Evolutionary conservation across 1,140 invertebrate species (phyloP).

Genomic region (Cheumatopsyche charites): DNA sequence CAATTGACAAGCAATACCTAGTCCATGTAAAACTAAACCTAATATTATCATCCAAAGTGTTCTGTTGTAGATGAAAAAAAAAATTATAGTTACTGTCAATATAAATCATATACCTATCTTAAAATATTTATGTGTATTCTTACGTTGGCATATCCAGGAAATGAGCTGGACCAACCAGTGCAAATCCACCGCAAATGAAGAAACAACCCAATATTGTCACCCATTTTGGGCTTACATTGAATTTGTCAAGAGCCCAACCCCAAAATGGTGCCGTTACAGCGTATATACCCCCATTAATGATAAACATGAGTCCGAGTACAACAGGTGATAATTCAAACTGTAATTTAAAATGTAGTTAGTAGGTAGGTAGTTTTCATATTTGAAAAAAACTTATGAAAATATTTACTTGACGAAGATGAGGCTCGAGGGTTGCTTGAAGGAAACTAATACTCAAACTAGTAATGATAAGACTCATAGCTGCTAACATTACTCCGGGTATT

Average conservation of each 20-base stretch:
- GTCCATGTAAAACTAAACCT: constrained; percentile 76
- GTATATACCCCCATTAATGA: constrained; percentile 86
- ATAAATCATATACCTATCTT: no score
- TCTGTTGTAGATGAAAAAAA: constrained; percentile 63
- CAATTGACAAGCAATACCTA: constrained; percentile 80
- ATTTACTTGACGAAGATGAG: constrained; percentile 74
- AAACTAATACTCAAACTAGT: constrained; percentile 84
- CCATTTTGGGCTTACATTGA: constrained; percentile 67
- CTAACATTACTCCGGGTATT: constrained; percentile 72
- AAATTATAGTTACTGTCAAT: constrained; percentile 28
- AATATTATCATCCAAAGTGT: constrained; percentile 70
- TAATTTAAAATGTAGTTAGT: constrained; percentile 7
- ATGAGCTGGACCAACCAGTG: constrained; percentile 76
- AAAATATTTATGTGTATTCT: constrained; percentile 49
- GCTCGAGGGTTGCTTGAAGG: constrained; percentile 80
- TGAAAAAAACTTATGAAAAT: neutral
- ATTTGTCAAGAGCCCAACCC: constrained; percentile 80
- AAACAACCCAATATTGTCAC: constrained; percentile 71
- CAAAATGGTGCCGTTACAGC: constrained; percentile 80
- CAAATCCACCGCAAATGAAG: constrained; percentile 71
- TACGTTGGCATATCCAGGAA: constrained; percentile 70
- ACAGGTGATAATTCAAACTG: constrained; percentile 73
- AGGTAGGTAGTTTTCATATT: neutral
- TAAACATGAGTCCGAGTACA: constrained; percentile 82
- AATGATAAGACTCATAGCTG: constrained; percentile 71